Evolutionary conservation across 2,888 invertebrate genomes (phyloP), one percentile per base, ranked within the genome.

Genomic region (Cerastis rubricosa): DNA sequence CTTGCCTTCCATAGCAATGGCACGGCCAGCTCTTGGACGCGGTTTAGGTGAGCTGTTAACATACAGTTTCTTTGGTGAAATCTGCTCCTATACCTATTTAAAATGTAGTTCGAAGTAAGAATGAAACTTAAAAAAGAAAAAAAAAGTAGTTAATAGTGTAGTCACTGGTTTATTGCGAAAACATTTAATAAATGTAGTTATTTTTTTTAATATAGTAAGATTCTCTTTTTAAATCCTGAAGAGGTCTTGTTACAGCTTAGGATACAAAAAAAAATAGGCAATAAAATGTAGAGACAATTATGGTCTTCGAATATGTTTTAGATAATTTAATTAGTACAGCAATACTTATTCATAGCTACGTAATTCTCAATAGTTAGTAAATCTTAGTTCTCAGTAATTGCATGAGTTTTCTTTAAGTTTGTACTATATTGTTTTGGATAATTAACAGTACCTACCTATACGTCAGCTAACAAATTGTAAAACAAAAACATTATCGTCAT

Each of bases 371-470:
- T 59, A 59, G 29, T 19, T 72, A 78, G 71, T 69, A 0, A 61
- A 63, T 35, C 9, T 43, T n/a, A 40, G 29, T 64, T 72, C 22
- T 57, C 22, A 71, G 45, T 59, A 71, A 22, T 35, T 86, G 87
- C 88, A 87, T 86, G 86, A 71, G 49, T 63, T 77, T 78, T 71
- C 12, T 66, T 73, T 51, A 7, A 69, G 64, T 73, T 74, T 47
- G 43, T 47, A 19, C 3, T 74, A 57, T 43, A 61, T 29, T 66
- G n/a, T 70, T 81, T 73, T 77, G 76, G 81, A 83, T 86, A 83
- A 77, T 54, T 71, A 77, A 80, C 78, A 78, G 82, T 68, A 64
- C 51, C 17, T 45, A 67, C 43, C 40, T 17, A 14, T 40, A n/a
- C n/a, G n/a, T n/a, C n/a, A n/a, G n/a, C n/a, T n/a, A n/a, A n/a